Evolutionary conservation across 2,113 vertebrate species (phyloP), one percentile per base, ranked within the genome.

Genomic region (Ictidomys tridecemlineatus): DNA sequence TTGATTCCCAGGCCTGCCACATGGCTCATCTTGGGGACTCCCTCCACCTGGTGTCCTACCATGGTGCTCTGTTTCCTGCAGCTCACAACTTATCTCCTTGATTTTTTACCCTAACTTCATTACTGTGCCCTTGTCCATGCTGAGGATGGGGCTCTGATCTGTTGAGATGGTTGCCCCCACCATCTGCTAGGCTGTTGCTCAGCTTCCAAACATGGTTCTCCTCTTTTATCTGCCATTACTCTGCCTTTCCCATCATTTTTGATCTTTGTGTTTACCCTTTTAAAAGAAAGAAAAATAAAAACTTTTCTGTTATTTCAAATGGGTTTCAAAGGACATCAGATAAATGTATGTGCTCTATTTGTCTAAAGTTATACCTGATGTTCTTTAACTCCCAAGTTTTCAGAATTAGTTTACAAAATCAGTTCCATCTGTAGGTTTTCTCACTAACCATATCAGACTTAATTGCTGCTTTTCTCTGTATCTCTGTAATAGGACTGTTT

Each of bases 1-100:
- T 22, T 0, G 4, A 34, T 45, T 32, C 56, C 65, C 30, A 4
- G 0, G 6, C 18, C 32, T 18, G n/a, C 51, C 10, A 4, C 37
- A 26, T 0, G 16, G 58, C 10, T 83, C 58, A 42, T 34, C 53
- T n/a, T n/a, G 48, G 18, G 51, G 22, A 32, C 16, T 17, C 20
- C 51, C 28, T 56, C 72, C 13, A 30, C 84, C 45, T 30, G n/a
- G 28, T 63, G 32, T 61, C 48, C 51, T 26, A 1, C 0, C 6
- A 5, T 26, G 22, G 42, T 1, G 7, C 56, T 24, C 56, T 82
- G 28, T 37, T 63, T 94, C 63, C 76, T 76, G 48, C 28, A 48
- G 32, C 53, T 56, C 22, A 6, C 6, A 2, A 42, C 51, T 70
- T 39, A 65, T 32, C 42, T 80, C 8, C 72, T 70, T 78, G 61